phyloP scores from a whole-genome alignment of 2,888 invertebrate species.

The Eupeodes luniger region DNA sequence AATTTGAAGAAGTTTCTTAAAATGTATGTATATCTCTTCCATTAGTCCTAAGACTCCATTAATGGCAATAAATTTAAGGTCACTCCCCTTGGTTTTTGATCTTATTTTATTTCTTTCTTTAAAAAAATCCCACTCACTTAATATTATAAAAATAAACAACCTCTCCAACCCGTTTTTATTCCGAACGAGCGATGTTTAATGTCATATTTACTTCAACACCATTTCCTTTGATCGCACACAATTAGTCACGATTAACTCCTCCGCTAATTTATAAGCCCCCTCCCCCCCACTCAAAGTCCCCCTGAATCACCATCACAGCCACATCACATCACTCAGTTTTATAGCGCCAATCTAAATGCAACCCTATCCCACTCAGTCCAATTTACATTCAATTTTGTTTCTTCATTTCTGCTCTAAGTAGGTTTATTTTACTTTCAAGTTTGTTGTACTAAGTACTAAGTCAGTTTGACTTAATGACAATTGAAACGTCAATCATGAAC shows the following conservation, averaged over 20 bases:
- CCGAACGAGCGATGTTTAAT: background rate
- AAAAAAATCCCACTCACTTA: slow-evolving; percentile 17
- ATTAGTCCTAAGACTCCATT: background rate
- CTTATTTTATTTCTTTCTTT: background rate
- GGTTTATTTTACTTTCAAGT: slow-evolving; percentile 42
- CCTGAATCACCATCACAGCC: background rate
- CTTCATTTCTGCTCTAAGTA: background rate
- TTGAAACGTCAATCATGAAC: slow-evolving; percentile 67
- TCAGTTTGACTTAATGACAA: slow-evolving; percentile 63
- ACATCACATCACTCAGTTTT: slow-evolving; percentile 10
- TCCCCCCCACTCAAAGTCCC: background rate
- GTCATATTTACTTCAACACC: slow-evolving; percentile 60
- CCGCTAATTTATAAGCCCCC: slow-evolving; percentile 1
- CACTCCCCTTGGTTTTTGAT: slow-evolving; percentile 7
- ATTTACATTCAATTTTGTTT: slow-evolving; percentile 41
- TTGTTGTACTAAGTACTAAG: slow-evolving; percentile 34
- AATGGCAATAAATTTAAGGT: slow-evolving; percentile 12
- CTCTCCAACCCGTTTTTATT: slow-evolving; percentile 23
- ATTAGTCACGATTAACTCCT: slow-evolving; percentile 65
- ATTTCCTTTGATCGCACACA: slow-evolving; percentile 53
- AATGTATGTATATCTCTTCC: background rate
- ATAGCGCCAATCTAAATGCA: slow-evolving; percentile 47
- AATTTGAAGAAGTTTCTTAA: too few relatives aligned
- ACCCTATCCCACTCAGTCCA: slow-evolving; percentile 54
- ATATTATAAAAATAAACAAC: slow-evolving; percentile 22